Base-by-base conservation (phyloP, 2,888 invertebrate species). In the Mactromeris polynyma region DNA sequence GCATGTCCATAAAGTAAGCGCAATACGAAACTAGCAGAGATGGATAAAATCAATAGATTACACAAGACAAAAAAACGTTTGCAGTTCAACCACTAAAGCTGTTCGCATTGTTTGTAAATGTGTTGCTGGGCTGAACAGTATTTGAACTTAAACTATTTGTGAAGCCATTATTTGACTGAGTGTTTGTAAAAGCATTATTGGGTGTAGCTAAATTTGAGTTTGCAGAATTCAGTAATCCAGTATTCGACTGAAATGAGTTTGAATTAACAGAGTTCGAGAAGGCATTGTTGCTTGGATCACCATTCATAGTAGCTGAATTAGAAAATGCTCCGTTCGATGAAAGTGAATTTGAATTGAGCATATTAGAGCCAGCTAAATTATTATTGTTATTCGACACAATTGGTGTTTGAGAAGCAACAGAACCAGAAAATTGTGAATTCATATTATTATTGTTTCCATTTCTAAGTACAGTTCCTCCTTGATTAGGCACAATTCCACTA, bases 401-500 rank as follows among this genome's bases (percentile, higher is more conserved):
- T 40, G 73, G 73, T 36, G 33, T 19, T 73, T 73, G 73, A 36
- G 73, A 58, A 58, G 33, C 77, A 26, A 19, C 31, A 33, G 77
- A 33, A 33, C 33, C 33, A 19, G 38, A n/a, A 0, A 40, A n/a
- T 42, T 40, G 42, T 42, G 79, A 40, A 40, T 79, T 79, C 2
- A 42, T 79, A 40, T 79, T 79, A 42, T 79, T 40, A 9, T 14
- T 42, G 21, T 79, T 79, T 11, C 19, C 36, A 40, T 79, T 42
- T 31, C 26, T 46, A 46, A 83, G 46, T 2, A 83, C 83, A 2
- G 83, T 83, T 46, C 73, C 83, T 19, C 46, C 46, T 40, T 77
- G 69, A 26, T 83, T 42, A 21, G 83, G 83, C 19, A 83, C 83
- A 17, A 83, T 83, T 69, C 83, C 83, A 46, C 83, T 83, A 73